Base-by-base conservation (phyloP, 2,113 vertebrate species). In the Antigone vipio region DNA sequence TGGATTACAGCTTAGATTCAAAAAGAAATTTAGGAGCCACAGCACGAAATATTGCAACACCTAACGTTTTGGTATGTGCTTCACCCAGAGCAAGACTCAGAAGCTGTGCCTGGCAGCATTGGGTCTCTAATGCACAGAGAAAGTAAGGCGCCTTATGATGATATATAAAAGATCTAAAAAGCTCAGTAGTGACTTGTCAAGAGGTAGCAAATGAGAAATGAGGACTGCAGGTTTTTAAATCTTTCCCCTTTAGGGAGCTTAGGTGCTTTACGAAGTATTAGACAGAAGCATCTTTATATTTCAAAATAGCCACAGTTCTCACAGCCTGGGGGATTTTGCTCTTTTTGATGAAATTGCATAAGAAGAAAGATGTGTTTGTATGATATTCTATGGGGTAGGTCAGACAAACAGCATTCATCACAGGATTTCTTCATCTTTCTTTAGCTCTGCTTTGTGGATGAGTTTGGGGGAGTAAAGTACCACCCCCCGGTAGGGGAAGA, bases 191-290 rank as follows among this genome's bases (percentile, higher is more conserved):
- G 79, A 83, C 85, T 92, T 90, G 35, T 79, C 82, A 83, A 74
- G 67, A 77, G 10, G 58, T 66, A 66, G 35, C 45, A 92, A 85
- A 94, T 90, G 91, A 93, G 85, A 95, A 95, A 94, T 60, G 71
- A 94, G 49, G 44, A 95, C 35, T 68, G 59, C 40, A 77, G 34
- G 27, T 85, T 92, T 95, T 94, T 38, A 94, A 85, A 88, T 93
- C 52, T 94, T 83, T 88, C 50, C 53, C 45, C 58, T 93, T 93
- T 73, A 95, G 67, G 75, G 82, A 93, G 67, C 40, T 97, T 76
- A 92, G 67, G 40, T 85, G 45, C 85, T 88, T 93, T 92, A 73
- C 2, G 1, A 93, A 93, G 50, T 88, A 83, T 64, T 73, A 88
- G 49, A 68, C 88, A 88, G 91, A 90, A 85, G 55, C 49, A 83